Evolutionary conservation across 2,113 vertebrate species (phyloP), one percentile per base, ranked within the genome.

Genomic region (Tragelaphus scriptus): DNA sequence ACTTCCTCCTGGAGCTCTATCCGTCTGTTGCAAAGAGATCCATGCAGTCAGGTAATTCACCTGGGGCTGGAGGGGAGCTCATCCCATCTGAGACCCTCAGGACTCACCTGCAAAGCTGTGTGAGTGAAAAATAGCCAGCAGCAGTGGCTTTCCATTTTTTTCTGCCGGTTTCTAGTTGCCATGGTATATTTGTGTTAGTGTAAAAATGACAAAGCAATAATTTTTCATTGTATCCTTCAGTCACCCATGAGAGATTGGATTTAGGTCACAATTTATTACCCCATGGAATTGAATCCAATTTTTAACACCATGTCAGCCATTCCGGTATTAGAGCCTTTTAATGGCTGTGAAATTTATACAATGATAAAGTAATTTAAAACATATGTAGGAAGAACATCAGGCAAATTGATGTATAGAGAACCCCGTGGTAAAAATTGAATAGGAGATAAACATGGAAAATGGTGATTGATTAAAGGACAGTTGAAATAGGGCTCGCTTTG

Each of bases 241-340:
- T 98, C 98, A 98, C 98, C 98, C 98, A 98, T 98, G 98, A 98
- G 98, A 98, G 98, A 98, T 98, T 98, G 95, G 97, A 98, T 98
- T 99, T 98, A 98, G 98, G 98, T 99, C 97, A 98, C 96, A 98
- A 99, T 99, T 98, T 98, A 99, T 99, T 99, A 98, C 97, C 88
- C 96, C 16, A 1, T 12, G 80, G 97, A 98, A 98, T 95, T 96
- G 98, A 98, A 98, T 98, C 97, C 98, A 98, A 98, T 98, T 98
- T 99, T 98, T 98, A 98, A 98, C 98, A 98, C 98, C 98, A 98
- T 98, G 98, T 98, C 98, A 98, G 87, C 97, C 98, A 71, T 97
- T 97, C 98, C 90, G 97, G 96, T 98, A 98, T 96, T 98, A 98
- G 97, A 97, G 96, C 92, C 97, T 98, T 98, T 98, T 98, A 99